These are phyloP conservation scores for Oxyura jamaicensis DNA, from an alignment of 2,113 vertebrate species.

Conservation along the genomic window DNA sequence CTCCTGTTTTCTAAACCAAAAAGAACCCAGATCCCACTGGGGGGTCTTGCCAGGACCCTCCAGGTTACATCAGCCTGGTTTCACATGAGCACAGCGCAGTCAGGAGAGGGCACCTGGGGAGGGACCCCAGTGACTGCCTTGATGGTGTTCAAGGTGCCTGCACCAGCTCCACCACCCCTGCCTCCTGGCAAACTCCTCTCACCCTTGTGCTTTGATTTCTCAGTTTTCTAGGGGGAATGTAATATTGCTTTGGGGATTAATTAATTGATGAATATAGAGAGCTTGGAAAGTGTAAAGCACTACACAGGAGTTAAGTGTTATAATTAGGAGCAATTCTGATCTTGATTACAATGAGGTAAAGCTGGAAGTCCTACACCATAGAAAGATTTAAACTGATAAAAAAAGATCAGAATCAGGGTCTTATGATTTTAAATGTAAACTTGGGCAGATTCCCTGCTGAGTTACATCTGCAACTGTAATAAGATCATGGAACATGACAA, in stretches of 20 bases:
- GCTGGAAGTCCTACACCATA: slow-evolving; percentile 49
- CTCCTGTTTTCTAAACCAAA: background rate
- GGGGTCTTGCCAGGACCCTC: background rate
- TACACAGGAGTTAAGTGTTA: slow-evolving; percentile 50
- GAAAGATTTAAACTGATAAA: slow-evolving; percentile 36
- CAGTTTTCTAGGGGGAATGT: background rate
- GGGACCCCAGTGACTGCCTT: rapidly evolving
- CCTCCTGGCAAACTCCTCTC: background rate
- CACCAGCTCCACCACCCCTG: background rate
- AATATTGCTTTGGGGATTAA: slow-evolving; percentile 32
- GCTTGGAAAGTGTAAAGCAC: slow-evolving; percentile 56
- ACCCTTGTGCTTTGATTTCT: background rate
- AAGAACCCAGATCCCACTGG: background rate
- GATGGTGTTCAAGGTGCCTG: background rate
- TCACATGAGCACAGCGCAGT: no score
- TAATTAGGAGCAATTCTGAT: slow-evolving; percentile 64
- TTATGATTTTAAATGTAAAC: slow-evolving; percentile 63
- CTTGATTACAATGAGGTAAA: slow-evolving; percentile 65
- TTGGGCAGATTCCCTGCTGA: slow-evolving; percentile 64
- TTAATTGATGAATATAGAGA: slow-evolving; percentile 45
- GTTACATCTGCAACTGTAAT: slow-evolving; percentile 71
- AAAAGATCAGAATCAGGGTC: slow-evolving; percentile 24
- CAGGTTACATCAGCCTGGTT: background rate
- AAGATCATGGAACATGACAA: slow-evolving; percentile 70
- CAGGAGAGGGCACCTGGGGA: background rate